A percentile compares a stretch with the other conserved stretches of the same genome.
phyloP scores from a whole-genome alignment of 2,888 invertebrate genomes.

The Malachius bipustulatus region DNA sequence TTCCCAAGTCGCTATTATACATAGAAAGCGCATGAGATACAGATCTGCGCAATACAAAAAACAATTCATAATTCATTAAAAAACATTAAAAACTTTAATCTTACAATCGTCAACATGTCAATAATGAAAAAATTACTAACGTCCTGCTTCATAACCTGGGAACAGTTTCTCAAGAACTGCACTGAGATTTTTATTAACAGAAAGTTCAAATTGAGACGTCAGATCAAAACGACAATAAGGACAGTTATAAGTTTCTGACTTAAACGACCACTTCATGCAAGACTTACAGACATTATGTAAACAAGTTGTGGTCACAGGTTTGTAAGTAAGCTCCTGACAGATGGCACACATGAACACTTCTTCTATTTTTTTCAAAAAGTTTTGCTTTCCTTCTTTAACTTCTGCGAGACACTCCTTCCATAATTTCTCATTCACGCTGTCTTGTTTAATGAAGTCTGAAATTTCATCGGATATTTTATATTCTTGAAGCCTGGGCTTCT shows the following conservation, averaged over 20 bases:
- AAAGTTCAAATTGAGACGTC: constrained; percentile 40
- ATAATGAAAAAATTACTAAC: constrained; percentile 11
- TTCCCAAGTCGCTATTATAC: no score
- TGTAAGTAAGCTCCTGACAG: constrained; percentile 59
- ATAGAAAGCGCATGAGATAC: no score
- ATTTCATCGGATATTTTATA: constrained; percentile 32
- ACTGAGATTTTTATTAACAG: constrained; percentile 46
- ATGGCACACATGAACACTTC: constrained; percentile 65
- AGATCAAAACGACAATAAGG: constrained; percentile 58
- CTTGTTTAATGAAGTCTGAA: constrained; percentile 40
- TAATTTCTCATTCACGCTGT: constrained; percentile 48
- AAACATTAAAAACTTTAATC: no score
- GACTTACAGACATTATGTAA: constrained; percentile 61
- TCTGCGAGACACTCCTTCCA: constrained; percentile 53
- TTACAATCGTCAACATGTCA: no score
- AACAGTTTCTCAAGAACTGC: constrained; percentile 47
- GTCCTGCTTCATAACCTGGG: constrained; percentile 49
- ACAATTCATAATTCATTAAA: no score
- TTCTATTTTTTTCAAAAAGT: constrained; percentile 50
- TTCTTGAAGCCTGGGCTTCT: constrained; percentile 31
- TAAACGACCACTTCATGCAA: constrained; percentile 57
- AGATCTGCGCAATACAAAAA: no score
- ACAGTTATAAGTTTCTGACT: constrained; percentile 49
- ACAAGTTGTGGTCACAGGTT: constrained; percentile 63
- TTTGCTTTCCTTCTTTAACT: constrained; percentile 43